phyloP scores from a whole-genome alignment of 2,113 vertebrate species.

The Garra rufa region DNA sequence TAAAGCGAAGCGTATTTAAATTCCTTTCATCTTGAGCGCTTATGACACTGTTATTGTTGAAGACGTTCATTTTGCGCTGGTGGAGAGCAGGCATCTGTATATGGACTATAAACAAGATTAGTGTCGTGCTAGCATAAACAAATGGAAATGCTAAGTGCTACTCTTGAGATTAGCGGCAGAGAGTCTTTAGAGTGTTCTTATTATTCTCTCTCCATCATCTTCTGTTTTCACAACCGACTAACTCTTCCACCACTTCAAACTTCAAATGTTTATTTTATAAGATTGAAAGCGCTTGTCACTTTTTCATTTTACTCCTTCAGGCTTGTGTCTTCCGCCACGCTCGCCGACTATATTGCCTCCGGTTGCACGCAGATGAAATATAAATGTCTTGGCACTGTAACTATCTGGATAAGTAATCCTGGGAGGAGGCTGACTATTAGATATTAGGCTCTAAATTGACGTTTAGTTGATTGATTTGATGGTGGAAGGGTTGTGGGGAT shows the following conservation, averaged over 20 bases:
- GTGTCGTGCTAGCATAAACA: constrained; percentile 31
- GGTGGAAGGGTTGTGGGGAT: constrained; percentile 2
- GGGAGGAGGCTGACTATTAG: constrained; percentile 36
- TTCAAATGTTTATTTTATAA: constrained; percentile 46
- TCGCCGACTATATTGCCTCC: constrained; percentile 32
- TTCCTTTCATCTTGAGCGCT: constrained; percentile 30
- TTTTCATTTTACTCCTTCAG: constrained; percentile 37
- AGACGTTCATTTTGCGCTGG: not conserved
- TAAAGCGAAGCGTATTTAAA: not conserved
- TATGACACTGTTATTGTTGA: constrained; percentile 40
- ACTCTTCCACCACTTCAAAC: constrained; percentile 19
- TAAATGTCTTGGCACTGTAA: constrained; percentile 30
- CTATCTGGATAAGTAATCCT: constrained; percentile 47
- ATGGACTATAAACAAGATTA: constrained; percentile 57
- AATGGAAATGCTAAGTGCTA: constrained; percentile 49
- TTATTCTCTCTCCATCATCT: constrained; percentile 37
- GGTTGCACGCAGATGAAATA: constrained; percentile 46
- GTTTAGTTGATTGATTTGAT: constrained; percentile 49
- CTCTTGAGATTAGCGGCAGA: constrained; percentile 37
- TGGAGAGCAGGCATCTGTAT: constrained; percentile 14
- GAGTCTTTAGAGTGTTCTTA: constrained; percentile 25
- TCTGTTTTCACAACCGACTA: constrained; percentile 22
- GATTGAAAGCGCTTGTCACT: constrained; percentile 38
- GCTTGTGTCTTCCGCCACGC: constrained; percentile 19
- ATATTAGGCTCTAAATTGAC: constrained; percentile 42